Base-by-base conservation (phyloP, 2,797 vertebrate genomes). In the Cottoperca gobio region DNA sequence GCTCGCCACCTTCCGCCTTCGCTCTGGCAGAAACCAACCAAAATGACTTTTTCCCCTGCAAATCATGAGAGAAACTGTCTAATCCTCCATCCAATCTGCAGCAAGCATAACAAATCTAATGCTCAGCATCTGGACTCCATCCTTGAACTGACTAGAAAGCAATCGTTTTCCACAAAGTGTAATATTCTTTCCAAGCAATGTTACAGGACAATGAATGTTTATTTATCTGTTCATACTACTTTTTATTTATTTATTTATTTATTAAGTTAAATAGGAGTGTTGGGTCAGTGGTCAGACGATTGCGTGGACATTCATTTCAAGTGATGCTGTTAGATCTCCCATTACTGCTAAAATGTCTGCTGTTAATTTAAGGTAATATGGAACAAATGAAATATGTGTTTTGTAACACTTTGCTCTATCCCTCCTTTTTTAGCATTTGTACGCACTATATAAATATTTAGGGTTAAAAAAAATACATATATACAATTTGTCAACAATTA, bases 261-360 rank as follows among this genome's bases (percentile, higher is more conserved):
- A n/a, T 72, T 17, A 11, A 71, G 39, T 26, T 37, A 60, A 48
- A 42, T 49, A 6, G 0, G 4, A 70, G 45, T 45, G 48, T 48
- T 45, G 72, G 55, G 57, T 78, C 69, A 6, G 60, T 73, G 65
- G 79, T 76, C 52, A 79, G 55, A 63, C 12, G 45, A 87, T 86
- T 77, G 84, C 88, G 81, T 70, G 82, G 63, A 67, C 13, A n/a
- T 71, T 80, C 72, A 81, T 86, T 86, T 89, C 69, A 89, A 82
- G 69, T 58, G 78, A 82, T 76, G 84, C 45, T 78, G 3, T 46
- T 28, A 66, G 37, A 57, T 52, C 50, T 73, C 67, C 9, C 55
- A 63, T 65, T 69, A 42, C 63, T 61, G 67, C 55, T 79, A 4
- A 14, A 43, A 53, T 57, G 49, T 61, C 26, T 59, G 66, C 69